Base-by-base conservation (phyloP, 2,113 vertebrate species). In the Dasyurus viverrinus region DNA sequence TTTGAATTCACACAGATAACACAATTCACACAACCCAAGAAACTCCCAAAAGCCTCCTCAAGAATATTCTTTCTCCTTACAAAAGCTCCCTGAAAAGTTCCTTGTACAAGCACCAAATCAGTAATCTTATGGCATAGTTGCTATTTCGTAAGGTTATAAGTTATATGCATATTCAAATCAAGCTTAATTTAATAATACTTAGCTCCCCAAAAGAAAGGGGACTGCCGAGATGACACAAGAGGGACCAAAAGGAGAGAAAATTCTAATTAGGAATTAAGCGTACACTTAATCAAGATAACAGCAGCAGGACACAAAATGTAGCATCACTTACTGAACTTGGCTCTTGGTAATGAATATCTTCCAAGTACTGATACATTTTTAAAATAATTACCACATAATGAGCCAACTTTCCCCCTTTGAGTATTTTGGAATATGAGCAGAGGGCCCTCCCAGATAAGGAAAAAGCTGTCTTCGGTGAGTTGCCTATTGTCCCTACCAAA, bases 131-230 rank as follows among this genome's bases (percentile, higher is more conserved):
- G 36, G 36, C n/a, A 42, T 42, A 84, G 16, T 84, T 84, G 19
- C 16, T 84, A 2, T 76, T 84, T 94, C 93, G 60, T 55, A 52
- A 93, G 54, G 12, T 94, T 91, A 93, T 19, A n/a, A 84, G 3
- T 91, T 89, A 68, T 90, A 55, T 89, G 36, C 25, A 42, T 52
- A 25, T 91, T 94, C 53, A 93, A 96, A 93, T 89, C 84, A 3
- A 36, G 23, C 22, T 84, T 84, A 57, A 55, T 89, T 92, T 46
- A 92, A 42, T 92, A 27, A 10, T 47, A 25, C 16, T 42, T 84
- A 42, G 68, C 36, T 42, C 60, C 60, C 52, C 54, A 94, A 47
- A 76, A 48, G 10, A 95, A 26, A 92, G 27, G n/a, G 36, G 54
- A 91, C 48, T 53, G 53, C 27, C 3, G 8, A 9, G 16, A 84